Percentiles rank a stretch among this genome's conserved stretches.
phyloP scores from a whole-genome alignment of 2,797 vertebrate species.

The Spinus olivaceus region DNA sequence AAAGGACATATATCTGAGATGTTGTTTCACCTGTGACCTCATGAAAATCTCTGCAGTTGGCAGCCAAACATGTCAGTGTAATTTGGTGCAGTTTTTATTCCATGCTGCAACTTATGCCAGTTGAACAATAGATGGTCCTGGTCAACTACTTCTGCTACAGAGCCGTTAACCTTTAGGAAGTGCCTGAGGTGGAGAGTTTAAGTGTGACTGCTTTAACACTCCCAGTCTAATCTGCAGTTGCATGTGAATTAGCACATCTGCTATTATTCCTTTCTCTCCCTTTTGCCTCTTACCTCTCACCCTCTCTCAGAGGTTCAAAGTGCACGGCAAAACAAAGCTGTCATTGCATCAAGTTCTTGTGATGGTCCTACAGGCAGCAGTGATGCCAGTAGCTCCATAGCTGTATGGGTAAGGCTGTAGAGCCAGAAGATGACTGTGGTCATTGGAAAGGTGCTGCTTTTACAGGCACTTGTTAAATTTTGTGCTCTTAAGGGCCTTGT shows the following conservation, averaged over 20 bases:
- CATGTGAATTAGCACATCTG: not conserved
- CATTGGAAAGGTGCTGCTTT: not conserved
- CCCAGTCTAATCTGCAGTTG: not conserved
- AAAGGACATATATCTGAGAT: not conserved
- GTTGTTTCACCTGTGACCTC: not conserved
- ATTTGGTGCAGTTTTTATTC: not conserved
- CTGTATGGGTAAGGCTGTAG: not conserved
- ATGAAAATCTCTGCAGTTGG: not conserved
- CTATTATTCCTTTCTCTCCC: not conserved
- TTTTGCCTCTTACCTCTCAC: not conserved
- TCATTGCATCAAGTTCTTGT: not conserved
- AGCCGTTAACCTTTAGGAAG: not conserved
- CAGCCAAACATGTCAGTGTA: not conserved
- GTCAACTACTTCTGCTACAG: not conserved
- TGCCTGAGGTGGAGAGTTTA: not conserved
- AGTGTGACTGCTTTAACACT: not conserved
- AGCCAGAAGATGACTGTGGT: not conserved
- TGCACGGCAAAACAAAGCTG: not conserved
- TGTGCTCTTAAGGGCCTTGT: not conserved
- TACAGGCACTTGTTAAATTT: not conserved
- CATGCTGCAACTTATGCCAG: not conserved
- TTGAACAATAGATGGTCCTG: not conserved
- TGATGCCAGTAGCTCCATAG: not conserved
- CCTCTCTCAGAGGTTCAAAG: not conserved
- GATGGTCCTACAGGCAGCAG: not conserved